Evolutionary conservation across 2,888 invertebrate species (phyloP).

Genomic region (Mythimna pallens): DNA sequence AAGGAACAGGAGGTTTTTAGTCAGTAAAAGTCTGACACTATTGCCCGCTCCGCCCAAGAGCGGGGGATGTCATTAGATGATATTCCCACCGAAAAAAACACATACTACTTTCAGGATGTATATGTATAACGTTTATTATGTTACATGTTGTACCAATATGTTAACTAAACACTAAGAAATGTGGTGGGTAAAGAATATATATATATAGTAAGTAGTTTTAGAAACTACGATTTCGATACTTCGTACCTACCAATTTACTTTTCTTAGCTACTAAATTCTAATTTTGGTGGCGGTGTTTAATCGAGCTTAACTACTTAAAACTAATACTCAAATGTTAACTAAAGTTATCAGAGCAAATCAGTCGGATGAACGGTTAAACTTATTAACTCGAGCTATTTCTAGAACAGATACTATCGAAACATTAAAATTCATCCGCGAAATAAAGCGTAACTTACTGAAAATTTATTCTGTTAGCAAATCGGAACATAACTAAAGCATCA

Average conservation of each 20-base stretch:
- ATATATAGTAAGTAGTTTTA: no score
- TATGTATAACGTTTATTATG: no score
- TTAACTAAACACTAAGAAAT: no score
- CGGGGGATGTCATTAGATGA: no score
- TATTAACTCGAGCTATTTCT: constrained; percentile 23
- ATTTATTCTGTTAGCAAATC: constrained; percentile 16
- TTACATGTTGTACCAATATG: no score
- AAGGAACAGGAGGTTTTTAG: no score
- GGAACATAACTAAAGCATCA: neutral
- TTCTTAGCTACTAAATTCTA: neutral
- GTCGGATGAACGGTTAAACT: constrained; percentile 24
- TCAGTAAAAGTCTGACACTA: no score
- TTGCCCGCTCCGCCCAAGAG: no score
- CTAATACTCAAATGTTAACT: constrained; percentile 6
- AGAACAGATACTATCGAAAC: constrained; percentile 28
- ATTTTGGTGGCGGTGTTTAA: neutral
- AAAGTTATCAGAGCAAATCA: constrained; percentile 43
- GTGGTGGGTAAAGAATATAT: no score
- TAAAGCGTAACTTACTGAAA: constrained; percentile 4
- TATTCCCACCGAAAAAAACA: no score
- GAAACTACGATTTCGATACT: neutral
- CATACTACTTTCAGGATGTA: no score
- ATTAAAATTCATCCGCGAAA: constrained; percentile 36
- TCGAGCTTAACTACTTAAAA: neutral
- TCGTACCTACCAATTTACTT: neutral